Evolutionary conservation across 1,140 invertebrate genomes (phyloP), one percentile per base, ranked within the genome.

Genomic region (Drosophila repleta): DNA sequence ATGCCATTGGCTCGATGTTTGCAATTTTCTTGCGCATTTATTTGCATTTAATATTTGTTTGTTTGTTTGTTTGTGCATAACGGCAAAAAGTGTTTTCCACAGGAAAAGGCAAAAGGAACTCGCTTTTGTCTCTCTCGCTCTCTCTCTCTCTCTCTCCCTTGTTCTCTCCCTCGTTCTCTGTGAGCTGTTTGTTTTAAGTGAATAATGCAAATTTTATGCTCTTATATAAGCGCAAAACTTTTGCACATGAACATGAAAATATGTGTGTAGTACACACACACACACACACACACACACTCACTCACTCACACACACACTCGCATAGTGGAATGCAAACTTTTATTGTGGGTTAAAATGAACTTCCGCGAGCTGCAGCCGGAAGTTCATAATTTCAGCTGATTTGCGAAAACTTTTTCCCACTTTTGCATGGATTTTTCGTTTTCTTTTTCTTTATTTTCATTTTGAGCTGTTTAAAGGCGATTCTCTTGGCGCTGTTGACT

Each of bases 371-470:
- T 77, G 67, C 73, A 61, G 61, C 61, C 82, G 81, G 85, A 85
- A 90, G 87, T 90, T 90, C 87, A 90, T 90, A 90, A 90, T 87
- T 88, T 87, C 76, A 88, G 72, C 83, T 87, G 83, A 87, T 87
- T 87, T 87, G 79, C 71, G 43, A 87, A 85, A 85, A 71, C 46
- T 85, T 85, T 88, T 35, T 71, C 71, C 79, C 75, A 83, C 58
- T 79, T 71, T 55, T 66, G 45, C 46, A 43, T 17, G n/a, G 0
- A 15, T 43, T 43, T 43, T 43, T 32, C 21, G 32, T 43, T 43
- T 45, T 39, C 43, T 57, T 35, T 53, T 29, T 41, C 45, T 53
- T 7, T 4, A 17, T 48, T n/a, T 29, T n/a, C 20, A 4, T 41
- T 7, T 62, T 52, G 18, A 11, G 41, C 37, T 39, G 32, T 5